Base-by-base conservation (phyloP, 2,113 vertebrate species). In the Odobenus rosmarus region DNA sequence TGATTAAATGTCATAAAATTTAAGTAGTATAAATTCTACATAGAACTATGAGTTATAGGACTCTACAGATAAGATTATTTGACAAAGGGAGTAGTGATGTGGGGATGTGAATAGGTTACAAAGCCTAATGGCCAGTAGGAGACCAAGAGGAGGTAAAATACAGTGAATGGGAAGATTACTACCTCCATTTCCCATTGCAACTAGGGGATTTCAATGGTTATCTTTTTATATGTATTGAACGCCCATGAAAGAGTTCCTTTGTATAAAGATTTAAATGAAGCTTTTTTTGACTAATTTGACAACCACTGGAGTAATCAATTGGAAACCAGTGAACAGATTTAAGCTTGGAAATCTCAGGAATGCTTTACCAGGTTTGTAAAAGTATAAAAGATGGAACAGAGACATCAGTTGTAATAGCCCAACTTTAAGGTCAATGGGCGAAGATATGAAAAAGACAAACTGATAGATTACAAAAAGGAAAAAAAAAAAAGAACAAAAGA, bases 331-430 rank as follows among this genome's bases (percentile, higher is more conserved):
- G 51, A 87, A 81, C 6, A 90, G 36, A 80, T 31, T 64, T 76
- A 71, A 91, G 49, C 14, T 88, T 82, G 33, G n/a, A 93, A 59
- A 96, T 72, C 31, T 16, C n/a, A 49, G 28, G 10, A 93, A 61
- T 80, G 55, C 6, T 90, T 71, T 71, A 9, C 51, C 7, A 53
- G 10, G 21, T 57, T 84, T 84, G 11, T 51, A 42, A 82, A 83
- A 72, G 4, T 53, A 69, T 36, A 69, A 69, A 69, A 69, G 67
- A n/a, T 69, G 59, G 4, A 53, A 49, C 11, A 39, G 16, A 91
- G 13, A 79, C 0, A 42, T 18, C 24, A 77, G 28, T n/a, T 93
- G 15, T 14, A 80, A 55, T 13, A 57, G 21, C 13, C 9, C 15
- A 74, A 69, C 10, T 59, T 57, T 64, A 81, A 86, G 19, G 1